Evolutionary conservation across 2,888 invertebrate species (phyloP).

Genomic region (Brenthis ino): DNA sequence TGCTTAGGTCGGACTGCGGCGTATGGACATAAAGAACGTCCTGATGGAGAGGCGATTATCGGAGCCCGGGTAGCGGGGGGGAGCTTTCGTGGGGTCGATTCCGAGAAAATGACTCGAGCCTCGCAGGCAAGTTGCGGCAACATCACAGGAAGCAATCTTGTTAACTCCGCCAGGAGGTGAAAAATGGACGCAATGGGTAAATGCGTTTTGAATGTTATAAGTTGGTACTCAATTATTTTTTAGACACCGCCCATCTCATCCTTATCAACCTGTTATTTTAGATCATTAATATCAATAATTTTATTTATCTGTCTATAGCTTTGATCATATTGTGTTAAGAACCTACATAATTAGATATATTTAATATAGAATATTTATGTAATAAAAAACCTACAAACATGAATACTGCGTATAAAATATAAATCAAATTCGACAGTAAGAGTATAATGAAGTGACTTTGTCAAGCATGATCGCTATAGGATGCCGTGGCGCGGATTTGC

Average conservation of each 20-base stretch:
- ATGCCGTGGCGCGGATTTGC: conserved; percentile 48
- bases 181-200: conserved; percentile 58
- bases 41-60: conserved; percentile 61
- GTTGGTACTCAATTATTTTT: conserved; percentile 60
- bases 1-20: conserved; percentile 20
- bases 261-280: conserved; percentile 32
- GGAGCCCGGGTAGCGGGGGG: conserved; percentile 49
- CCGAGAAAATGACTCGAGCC: conserved; percentile 69
- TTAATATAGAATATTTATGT: too few species aligned
- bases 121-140: conserved; percentile 71
- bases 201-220: conserved; percentile 50
- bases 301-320: too few species aligned
- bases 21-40: conserved; percentile 48
- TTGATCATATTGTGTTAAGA: too few species aligned
- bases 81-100: conserved; percentile 52
- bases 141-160: conserved; percentile 71
- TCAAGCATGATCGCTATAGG: conserved; percentile 32
- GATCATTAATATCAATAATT: background rate
- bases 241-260: conserved; percentile 45
- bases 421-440: background rate
- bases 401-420: background rate
- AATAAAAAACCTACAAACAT: background rate
- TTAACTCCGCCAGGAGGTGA: conserved; percentile 68
- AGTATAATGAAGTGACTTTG: conserved; percentile 20
- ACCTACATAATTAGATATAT: too few species aligned